Conservation (phyloP, 2,797 vertebrate species). For the Cirrhinus molitorella region DNA sequence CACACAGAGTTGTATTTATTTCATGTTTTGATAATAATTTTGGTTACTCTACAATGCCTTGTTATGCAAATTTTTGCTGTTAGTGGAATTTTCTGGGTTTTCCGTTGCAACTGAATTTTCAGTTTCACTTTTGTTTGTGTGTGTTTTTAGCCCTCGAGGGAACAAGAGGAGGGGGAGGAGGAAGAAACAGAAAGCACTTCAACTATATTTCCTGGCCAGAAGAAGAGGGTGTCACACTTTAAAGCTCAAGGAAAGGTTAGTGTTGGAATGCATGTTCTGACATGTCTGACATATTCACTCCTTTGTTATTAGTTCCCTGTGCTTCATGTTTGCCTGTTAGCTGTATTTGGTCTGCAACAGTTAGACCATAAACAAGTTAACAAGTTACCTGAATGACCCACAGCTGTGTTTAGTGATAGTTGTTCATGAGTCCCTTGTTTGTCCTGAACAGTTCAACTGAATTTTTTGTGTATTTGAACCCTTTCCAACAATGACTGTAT, state of each 20-base stretch:
- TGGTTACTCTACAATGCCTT: background rate
- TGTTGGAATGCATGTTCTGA: conserved; percentile 52
- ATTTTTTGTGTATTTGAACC: background rate
- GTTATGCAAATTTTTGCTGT: background rate
- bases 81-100: conserved; percentile 15
- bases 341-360: background rate
- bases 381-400: too few species aligned
- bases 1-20: background rate
- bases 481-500: too few species aligned
- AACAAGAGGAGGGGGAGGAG: conserved; percentile 73
- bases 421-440: too few species aligned
- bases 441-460: too few species aligned
- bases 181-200: conserved; percentile 79
- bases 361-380: background rate
- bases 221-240: conserved; percentile 94
- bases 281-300: background rate
- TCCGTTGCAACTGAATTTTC: conserved; percentile 25
- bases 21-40: background rate
- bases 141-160: conserved; percentile 78
- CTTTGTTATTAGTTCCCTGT: background rate
- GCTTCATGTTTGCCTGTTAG: background rate
- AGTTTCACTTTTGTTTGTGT: conserved; percentile 33
- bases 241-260: conserved; percentile 88
- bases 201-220: conserved; percentile 92
- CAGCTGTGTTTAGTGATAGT: too few species aligned